Conservation (phyloP, 2,113 vertebrate genomes). For the Protobothrops mucrosquamatus region DNA sequence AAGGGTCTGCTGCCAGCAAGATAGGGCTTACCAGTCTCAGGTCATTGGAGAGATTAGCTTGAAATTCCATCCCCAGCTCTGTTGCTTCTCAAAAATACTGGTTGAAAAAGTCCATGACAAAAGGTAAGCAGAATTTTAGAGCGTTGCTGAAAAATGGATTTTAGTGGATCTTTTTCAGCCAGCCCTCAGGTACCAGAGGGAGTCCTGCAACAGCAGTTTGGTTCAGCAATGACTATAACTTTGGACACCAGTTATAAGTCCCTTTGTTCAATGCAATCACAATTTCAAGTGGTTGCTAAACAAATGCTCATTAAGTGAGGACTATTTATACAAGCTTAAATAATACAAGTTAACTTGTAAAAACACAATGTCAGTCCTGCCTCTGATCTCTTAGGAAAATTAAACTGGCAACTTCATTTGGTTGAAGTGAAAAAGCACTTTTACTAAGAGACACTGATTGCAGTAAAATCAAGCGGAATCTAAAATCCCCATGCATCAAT, state of each 20-base stretch:
- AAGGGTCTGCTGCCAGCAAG: no score
- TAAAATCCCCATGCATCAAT: neutral
- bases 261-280: neutral
- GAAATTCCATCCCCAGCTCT: neutral
- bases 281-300: neutral
- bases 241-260: neutral
- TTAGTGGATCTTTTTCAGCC: neutral
- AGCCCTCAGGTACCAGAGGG: neutral
- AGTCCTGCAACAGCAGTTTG: neutral
- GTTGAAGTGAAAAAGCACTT: neutral
- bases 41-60: no score
- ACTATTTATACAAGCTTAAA: neutral
- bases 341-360: neutral
- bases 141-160: neutral
- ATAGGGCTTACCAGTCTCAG: no score
- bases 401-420: neutral
- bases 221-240: neutral
- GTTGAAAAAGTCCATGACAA: neutral
- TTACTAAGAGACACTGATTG: neutral
- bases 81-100: neutral
- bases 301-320: neutral
- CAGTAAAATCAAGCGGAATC: neutral
- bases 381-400: neutral
- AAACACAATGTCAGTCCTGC: neutral
- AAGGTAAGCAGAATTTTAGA: neutral